Percentiles rank a stretch among this genome's conserved stretches.
These are phyloP conservation scores for Calliphora vomitoria DNA, from an alignment of 2,888 invertebrate species.

Conservation along the genomic window DNA sequence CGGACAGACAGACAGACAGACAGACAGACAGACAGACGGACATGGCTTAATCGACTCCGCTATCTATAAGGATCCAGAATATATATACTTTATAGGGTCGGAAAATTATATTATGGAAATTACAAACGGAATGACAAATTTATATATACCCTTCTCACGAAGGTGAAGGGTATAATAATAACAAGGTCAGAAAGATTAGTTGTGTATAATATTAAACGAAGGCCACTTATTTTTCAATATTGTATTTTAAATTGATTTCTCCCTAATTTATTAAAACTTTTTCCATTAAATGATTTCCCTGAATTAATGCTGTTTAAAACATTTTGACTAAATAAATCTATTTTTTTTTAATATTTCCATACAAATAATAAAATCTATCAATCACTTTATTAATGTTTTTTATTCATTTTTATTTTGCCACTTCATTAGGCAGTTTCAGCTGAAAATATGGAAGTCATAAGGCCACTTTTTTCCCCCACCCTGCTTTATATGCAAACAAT, in stretches of 20 bases:
- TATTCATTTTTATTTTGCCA: neutral
- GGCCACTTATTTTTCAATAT: too few species aligned
- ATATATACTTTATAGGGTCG: too few species aligned
- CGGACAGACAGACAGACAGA: too few species aligned
- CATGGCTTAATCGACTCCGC: too few species aligned
- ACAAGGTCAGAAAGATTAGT: too few species aligned
- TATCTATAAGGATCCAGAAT: too few species aligned
- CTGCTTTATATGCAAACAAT: neutral
- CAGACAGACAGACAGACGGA: too few species aligned
- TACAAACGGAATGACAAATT: too few species aligned
- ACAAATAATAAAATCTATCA: slow-evolving; percentile 7
- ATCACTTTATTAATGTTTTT: neutral
- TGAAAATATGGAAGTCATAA: neutral
- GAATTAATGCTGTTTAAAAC: neutral
- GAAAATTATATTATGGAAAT: too few species aligned
- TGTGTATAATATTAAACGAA: too few species aligned
- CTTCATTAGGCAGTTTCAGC: slow-evolving; percentile 19
- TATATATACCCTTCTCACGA: too few species aligned
- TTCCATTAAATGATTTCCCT: neutral
- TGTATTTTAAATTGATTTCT: neutral
- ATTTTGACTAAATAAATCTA: neutral
- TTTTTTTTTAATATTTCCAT: slow-evolving; percentile 1
- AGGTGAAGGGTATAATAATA: too few species aligned
- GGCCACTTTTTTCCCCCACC: neutral
- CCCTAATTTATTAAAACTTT: neutral